Conservation (phyloP, 2,113 vertebrate genomes). For the Paraplagusia blochii region DNA sequence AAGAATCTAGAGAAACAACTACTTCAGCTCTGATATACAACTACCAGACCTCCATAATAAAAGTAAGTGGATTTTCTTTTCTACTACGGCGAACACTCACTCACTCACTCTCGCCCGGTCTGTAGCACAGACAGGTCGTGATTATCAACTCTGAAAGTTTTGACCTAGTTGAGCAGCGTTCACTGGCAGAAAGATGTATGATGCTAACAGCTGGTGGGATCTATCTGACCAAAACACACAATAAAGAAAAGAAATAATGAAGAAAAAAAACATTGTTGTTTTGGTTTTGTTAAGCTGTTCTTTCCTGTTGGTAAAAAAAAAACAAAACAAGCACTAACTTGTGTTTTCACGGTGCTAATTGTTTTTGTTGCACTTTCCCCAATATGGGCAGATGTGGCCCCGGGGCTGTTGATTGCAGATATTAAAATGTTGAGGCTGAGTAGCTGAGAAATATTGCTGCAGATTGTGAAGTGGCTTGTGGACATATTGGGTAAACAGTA, state of each 20-base stretch:
- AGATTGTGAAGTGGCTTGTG: conserved; percentile 46
- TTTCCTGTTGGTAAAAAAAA: conserved; percentile 21
- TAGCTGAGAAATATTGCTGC: conserved; percentile 36
- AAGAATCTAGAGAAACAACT: conserved; percentile 66
- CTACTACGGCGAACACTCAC: conserved; percentile 11
- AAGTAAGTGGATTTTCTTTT: conserved; percentile 71
- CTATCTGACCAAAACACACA: not conserved
- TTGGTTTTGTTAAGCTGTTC: conserved; percentile 13
- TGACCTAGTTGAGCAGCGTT: conserved; percentile 13
- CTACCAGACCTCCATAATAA: conserved; percentile 69
- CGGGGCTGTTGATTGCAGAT: conserved; percentile 56
- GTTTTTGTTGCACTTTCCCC: conserved; percentile 46
- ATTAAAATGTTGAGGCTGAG: conserved; percentile 57
- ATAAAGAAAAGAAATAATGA: conserved; percentile 3
- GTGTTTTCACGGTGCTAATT: conserved; percentile 45
- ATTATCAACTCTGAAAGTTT: not conserved
- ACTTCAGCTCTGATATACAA: conserved; percentile 59
- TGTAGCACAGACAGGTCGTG: conserved; percentile 8
- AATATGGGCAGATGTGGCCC: conserved; percentile 43
- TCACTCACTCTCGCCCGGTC: not conserved
- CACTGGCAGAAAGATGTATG: not conserved
- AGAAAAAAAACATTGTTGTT: conserved; percentile 35
- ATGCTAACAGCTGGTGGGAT: conserved; percentile 13
- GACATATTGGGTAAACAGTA: conserved; percentile 52
- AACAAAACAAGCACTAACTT: conserved; percentile 16